Evolutionary conservation across 2,888 invertebrate species (phyloP).

Genomic region (Euplexia lucipara): DNA sequence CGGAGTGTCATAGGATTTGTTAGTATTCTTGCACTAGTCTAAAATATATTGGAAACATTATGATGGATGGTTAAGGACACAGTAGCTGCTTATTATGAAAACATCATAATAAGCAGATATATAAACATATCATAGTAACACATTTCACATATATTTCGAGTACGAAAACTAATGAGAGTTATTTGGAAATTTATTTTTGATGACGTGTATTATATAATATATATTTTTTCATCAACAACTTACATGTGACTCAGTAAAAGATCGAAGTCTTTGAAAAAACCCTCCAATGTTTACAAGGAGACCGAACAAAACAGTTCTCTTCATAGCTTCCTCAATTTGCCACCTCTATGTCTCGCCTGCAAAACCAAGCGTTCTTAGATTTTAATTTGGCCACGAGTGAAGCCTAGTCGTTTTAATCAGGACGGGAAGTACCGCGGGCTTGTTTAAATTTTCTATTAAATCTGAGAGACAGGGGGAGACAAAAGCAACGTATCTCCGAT

Average conservation of each 20-base stretch:
- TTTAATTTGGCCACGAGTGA: slow-evolving; percentile 82
- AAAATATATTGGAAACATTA: too few relatives aligned
- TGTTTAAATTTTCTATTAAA: slow-evolving; percentile 90
- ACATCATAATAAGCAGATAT: too few relatives aligned
- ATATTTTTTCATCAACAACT: too few relatives aligned
- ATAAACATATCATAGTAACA: too few relatives aligned
- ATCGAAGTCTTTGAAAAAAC: slow-evolving; percentile 13
- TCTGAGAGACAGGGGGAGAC: slow-evolving; percentile 82
- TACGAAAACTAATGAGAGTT: slow-evolving; percentile 57
- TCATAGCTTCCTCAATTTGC: slow-evolving; percentile 29
- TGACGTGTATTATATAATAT: slow-evolving; percentile 29
- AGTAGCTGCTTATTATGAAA: too few relatives aligned
- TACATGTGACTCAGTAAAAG: too few relatives aligned
- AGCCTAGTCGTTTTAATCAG: slow-evolving; percentile 87
- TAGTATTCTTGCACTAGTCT: too few relatives aligned
- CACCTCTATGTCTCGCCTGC: slow-evolving; percentile 40
- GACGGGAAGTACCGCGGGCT: slow-evolving; percentile 74
- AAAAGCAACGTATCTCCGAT: slow-evolving; percentile 88
- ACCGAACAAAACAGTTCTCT: slow-evolving; percentile 26
- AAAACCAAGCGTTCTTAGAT: slow-evolving; percentile 82
- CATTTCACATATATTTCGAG: slow-evolving; percentile 47
- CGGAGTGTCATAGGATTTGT: too few relatives aligned
- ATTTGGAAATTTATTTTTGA: slow-evolving; percentile 44
- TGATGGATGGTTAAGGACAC: too few relatives aligned
- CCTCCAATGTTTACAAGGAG: not conserved